Percentiles rank a stretch among this genome's conserved stretches.
Conservation (phyloP, 2,888 invertebrate genomes). For the Tipula unca region DNA sequence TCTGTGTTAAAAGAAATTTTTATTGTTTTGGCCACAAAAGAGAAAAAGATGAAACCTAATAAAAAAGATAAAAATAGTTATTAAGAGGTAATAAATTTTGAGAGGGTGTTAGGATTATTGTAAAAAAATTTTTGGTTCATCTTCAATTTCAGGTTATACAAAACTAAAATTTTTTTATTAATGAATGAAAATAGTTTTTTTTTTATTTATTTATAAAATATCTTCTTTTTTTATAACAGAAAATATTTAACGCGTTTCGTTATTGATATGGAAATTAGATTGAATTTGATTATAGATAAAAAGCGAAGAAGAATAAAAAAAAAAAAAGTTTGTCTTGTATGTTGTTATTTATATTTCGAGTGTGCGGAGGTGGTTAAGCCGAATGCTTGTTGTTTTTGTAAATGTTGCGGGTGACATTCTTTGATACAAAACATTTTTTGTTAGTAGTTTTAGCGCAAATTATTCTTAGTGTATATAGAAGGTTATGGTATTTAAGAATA, state of each 20-base stretch:
- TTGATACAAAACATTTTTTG: background rate
- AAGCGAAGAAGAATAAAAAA: background rate
- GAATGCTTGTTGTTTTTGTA: background rate
- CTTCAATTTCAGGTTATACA: background rate
- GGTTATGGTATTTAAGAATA: background rate
- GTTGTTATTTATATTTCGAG: background rate
- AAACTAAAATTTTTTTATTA: background rate
- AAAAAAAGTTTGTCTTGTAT: background rate
- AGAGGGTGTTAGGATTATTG: slow-evolving; percentile 14
- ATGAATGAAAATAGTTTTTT: background rate
- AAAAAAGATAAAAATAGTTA: slow-evolving; percentile 4
- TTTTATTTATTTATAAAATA: slow-evolving; percentile 3
- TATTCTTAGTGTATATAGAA: background rate
- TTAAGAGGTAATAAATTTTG: background rate
- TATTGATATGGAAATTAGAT: slow-evolving; percentile 14
- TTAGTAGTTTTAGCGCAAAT: background rate
- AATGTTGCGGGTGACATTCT: slow-evolving; percentile 8
- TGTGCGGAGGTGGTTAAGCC: slow-evolving; percentile 1
- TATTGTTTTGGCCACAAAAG: background rate
- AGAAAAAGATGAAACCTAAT: background rate
- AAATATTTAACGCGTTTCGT: slow-evolving; percentile 14
- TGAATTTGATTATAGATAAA: slow-evolving; percentile 14
- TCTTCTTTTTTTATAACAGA: background rate
- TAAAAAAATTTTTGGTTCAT: background rate
- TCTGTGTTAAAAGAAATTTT: background rate